Evolutionary conservation across 2,888 invertebrate genomes (phyloP).

Genomic region (Euzophera pinguis): DNA sequence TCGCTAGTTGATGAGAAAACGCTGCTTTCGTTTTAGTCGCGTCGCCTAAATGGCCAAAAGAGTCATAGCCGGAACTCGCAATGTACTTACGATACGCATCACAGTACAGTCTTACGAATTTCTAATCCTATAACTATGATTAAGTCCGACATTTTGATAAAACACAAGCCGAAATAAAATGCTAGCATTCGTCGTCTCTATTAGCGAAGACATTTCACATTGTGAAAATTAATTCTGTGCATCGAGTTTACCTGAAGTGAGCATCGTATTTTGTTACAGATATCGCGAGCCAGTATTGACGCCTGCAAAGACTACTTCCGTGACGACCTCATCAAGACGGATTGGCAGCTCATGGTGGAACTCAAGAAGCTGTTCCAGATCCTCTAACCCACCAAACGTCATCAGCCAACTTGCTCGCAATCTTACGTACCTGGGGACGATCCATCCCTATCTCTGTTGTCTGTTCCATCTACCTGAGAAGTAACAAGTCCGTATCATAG

Average conservation of each 20-base stretch:
- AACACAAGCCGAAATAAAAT: too few relatives aligned
- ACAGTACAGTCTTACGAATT: too few relatives aligned
- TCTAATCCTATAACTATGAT: too few relatives aligned
- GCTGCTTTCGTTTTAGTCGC: not conserved
- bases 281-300: conserved; percentile 98
- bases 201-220: too few relatives aligned
- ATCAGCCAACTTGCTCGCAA: conserved; percentile 29
- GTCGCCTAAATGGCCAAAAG: not conserved
- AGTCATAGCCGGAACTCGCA: not conserved
- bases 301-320: conserved; percentile 99
- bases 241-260: too few relatives aligned
- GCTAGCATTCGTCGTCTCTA: too few relatives aligned
- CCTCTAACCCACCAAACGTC: conserved; percentile 78
- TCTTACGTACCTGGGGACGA: conserved; percentile 19
- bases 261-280: conserved; percentile 80
- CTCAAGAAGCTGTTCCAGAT: conserved; percentile 98
- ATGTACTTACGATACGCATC: not conserved
- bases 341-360: conserved; percentile 99
- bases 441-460: conserved; percentile 30
- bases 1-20: not conserved
- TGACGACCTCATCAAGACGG: conserved; percentile 96
- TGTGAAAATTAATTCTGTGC: too few relatives aligned
- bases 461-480: conserved; percentile 61
- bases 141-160: too few relatives aligned
- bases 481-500: conserved; percentile 38